Evolutionary conservation across 1,140 invertebrate species (phyloP).

Genomic region (Artemia franciscana): DNA sequence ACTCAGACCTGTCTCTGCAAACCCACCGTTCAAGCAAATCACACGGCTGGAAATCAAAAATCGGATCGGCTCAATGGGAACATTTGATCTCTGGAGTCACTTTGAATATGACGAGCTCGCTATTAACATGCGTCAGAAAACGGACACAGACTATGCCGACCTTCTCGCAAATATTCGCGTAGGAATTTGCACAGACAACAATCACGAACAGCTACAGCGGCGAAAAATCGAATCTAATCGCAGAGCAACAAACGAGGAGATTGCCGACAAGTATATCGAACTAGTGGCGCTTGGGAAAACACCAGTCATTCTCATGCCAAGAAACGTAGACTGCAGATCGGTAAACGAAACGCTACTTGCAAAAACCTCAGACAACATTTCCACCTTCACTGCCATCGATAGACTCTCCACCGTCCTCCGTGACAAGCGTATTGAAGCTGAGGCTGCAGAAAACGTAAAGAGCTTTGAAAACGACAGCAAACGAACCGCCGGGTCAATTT

Average conservation of each 20-base stretch:
- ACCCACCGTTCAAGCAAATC: no score
- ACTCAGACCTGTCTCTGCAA: no score
- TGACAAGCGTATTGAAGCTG: background rate
- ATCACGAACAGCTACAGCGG: background rate
- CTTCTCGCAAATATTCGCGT: background rate
- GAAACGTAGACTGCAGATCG: background rate
- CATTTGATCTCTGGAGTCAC: no score
- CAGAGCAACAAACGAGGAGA: background rate
- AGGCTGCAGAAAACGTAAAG: background rate
- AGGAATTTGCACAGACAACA: background rate
- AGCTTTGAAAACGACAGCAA: background rate
- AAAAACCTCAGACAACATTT: background rate
- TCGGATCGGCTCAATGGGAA: no score
- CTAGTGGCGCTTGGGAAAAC: background rate
- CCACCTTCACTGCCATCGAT: background rate
- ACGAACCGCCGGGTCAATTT: background rate
- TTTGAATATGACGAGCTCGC: background rate
- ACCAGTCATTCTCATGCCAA: background rate
- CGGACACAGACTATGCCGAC: background rate
- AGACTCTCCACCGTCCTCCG: background rate
- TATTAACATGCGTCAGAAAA: background rate
- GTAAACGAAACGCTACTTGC: background rate
- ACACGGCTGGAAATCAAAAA: no score
- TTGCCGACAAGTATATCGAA: background rate
- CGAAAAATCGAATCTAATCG: background rate